Base-by-base conservation (phyloP, 2,113 vertebrate genomes). In the Psittacula cyanocephala region DNA sequence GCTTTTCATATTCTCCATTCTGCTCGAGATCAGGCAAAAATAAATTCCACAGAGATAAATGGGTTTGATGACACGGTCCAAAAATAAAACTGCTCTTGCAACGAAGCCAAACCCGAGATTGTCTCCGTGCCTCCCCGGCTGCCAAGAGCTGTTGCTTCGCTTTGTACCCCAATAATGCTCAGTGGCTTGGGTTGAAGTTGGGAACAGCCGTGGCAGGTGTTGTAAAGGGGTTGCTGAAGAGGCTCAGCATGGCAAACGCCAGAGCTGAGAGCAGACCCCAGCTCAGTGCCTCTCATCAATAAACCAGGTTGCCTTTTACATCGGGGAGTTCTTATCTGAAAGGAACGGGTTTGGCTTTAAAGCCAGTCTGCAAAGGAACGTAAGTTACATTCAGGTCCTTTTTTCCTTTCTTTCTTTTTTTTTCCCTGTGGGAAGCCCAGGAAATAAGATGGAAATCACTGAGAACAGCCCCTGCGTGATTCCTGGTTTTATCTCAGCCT, bases 21-120 rank as follows among this genome's bases (percentile, higher is more conserved):
- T 94, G 60, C 62, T 75, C 2, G 27, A 88, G 88, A 75, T 60
- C 82, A 68, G 88, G 65, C 86, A 3, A 25, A 92, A 95, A 91
- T 64, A 83, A 94, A 78, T 11, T 41, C 60, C 88, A 69, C 90
- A 17, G 15, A 84, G 93, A 93, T 50, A 88, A 95, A n/a, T 0
- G 20, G 43, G 59, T 28, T 88, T 88, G 50, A 65, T 81, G 74
- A 89, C 93, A 89, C 0, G 25, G 25, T 84, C 93, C 94, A 60
- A 72, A 95, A 95, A 89, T 96, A 95, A 93, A 94, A 84, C 70
- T 39, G 4, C 69, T 84, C 83, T 29, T 24, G 69, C 95, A 86
- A 44, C 2, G 31, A 75, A 80, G 92, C 76, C 79, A 96, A 23
- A 88, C 64, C 24, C 1, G 43, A 86, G 83, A 84, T 67, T 1